phyloP scores from a whole-genome alignment of 2,797 vertebrate genomes.

The Notolepis coatsorum region DNA sequence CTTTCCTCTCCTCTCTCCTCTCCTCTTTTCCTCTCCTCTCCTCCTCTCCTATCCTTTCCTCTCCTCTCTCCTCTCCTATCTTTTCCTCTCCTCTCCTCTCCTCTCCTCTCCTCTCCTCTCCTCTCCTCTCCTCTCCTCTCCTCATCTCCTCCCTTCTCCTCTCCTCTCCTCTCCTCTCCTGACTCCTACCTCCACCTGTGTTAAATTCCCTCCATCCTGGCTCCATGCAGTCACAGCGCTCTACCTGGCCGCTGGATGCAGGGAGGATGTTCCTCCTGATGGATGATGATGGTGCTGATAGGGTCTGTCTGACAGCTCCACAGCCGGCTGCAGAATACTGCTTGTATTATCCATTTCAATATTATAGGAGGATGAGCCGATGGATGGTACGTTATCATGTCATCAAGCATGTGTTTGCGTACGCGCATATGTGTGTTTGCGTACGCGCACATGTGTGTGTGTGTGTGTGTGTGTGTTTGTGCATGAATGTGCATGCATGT shows the following conservation, averaged over 20 bases:
- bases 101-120: too few species aligned
- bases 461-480: too few species aligned
- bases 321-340: conserved; percentile 41
- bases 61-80: too few species aligned
- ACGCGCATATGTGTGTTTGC: conserved; percentile 1
- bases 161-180: conserved; percentile 28
- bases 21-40: too few species aligned
- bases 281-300: conserved; percentile 4
- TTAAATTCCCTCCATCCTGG: conserved; percentile 37
- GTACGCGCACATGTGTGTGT: conserved; percentile 34
- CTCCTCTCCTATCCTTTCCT: too few species aligned
- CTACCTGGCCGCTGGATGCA: conserved; percentile 38
- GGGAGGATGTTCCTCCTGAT: conserved; percentile 26
- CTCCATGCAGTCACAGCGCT: conserved; percentile 53
- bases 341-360: conserved; percentile 43
- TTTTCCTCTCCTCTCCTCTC: too few species aligned
- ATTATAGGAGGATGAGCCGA: too few species aligned
- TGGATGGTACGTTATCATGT: too few species aligned
- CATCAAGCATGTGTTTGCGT: background rate
- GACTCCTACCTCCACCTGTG: conserved; percentile 32
- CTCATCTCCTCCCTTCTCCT: too few species aligned
- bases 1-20: background rate
- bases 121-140: too few species aligned
- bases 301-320: conserved; percentile 25
- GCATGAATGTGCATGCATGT: too few species aligned